Evolutionary conservation across 1,140 invertebrate genomes (phyloP), one percentile per base, ranked within the genome.

Genomic region (Euura saliciscinereae): DNA sequence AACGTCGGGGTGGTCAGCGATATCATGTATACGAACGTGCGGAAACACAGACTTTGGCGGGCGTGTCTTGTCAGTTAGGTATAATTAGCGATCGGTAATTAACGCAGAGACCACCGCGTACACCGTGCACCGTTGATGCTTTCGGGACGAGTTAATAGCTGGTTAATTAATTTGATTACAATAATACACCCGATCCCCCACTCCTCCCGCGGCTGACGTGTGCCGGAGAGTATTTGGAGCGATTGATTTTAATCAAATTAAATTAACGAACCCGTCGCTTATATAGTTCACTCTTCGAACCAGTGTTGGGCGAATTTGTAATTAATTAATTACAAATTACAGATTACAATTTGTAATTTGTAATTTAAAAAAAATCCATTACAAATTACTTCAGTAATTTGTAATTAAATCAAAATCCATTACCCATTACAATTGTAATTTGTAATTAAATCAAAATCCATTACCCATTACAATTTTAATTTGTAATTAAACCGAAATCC

Each of bases 121-220:
- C 10, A n/a, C 13, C 51, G 51, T 11, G 6, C 8, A 8, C 8
- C 10, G 51, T 8, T n/a, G 5, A 59, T 11, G 51, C 51, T 59
- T 59, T 59, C 13, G 51, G 8, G 51, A 59, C 51, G 13, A 59
- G 51, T 59, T 59, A 59, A 59, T 59, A 59, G 51, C 6, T 59
- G 51, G 51, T 59, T 59, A 59, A 59, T 59, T 59, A 59, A 59
- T 59, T 59, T 59, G 51, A 59, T 59, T 59, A 59, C 51, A 59
- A 59, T 59, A 59, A 59, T 59, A 6, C 51, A 59, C 10, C 6
- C 51, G 51, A 8, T 59, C 10, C 8, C 51, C 51, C 13, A 59
- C 13, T 11, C 51, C 10, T n/a, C 51, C 51, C 51, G 51, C 51
- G 13, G 8, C 51, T 59, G 51, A 59, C 51, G 51, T 59, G 28